Conservation (phyloP, 2,888 invertebrate genomes). For the Lasioglossum morio region DNA sequence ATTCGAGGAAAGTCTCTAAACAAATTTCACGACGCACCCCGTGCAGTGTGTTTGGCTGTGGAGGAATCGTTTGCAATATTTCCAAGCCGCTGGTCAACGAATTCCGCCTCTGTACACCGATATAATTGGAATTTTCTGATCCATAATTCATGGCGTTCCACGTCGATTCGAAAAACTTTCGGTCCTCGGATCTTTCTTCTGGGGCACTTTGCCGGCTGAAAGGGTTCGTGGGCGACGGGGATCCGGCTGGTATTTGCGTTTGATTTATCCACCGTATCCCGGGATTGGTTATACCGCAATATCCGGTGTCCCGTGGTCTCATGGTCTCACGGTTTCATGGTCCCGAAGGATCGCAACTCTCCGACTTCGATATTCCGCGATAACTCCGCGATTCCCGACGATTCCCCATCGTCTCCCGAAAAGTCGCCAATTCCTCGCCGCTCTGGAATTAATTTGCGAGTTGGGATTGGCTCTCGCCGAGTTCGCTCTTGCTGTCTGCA, state of each 20-base stretch:
- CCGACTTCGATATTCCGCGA: background rate
- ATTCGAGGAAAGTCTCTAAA: background rate
- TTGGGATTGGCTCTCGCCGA: background rate
- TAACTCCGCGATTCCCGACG: slow-evolving; percentile 20
- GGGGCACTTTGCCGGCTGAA: background rate
- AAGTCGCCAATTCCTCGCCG: no score
- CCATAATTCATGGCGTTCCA: slow-evolving; percentile 36
- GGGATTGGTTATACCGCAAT: slow-evolving; percentile 40
- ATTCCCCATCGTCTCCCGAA: no score
- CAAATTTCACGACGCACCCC: background rate
- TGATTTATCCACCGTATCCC: slow-evolving; percentile 39
- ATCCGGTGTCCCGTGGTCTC: slow-evolving; percentile 10
- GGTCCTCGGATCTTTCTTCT: background rate
- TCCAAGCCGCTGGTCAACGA: background rate
- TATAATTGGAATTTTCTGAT: slow-evolving; percentile 53
- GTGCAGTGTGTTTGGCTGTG: background rate
- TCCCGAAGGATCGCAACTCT: background rate
- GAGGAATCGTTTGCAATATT: background rate
- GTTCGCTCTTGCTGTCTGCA: background rate
- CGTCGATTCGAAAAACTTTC: background rate
- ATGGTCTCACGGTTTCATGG: no score
- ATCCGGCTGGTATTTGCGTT: slow-evolving; percentile 29
- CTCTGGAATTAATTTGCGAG: background rate
- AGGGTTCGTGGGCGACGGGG: slow-evolving; percentile 5
- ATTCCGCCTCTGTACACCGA: slow-evolving; percentile 4